Percentiles rank a stretch among this genome's conserved stretches.
phyloP scores from a whole-genome alignment of 2,797 vertebrate species.

The Hyperoplus lanceolatus region DNA sequence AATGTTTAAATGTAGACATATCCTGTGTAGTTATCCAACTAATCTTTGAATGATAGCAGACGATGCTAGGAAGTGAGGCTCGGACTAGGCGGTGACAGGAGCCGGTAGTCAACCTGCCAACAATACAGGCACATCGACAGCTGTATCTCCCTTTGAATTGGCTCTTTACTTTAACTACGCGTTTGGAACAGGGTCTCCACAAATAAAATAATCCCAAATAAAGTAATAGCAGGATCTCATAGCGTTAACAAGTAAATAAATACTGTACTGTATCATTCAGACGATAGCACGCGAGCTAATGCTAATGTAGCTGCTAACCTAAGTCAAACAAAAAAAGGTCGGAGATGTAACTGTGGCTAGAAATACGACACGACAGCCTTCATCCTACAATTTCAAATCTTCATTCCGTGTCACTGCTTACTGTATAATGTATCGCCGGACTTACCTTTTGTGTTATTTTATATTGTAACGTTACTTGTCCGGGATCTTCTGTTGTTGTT shows the following conservation, averaged over 20 bases:
- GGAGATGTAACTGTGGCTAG: constrained; percentile 5
- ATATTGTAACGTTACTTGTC: constrained; percentile 55
- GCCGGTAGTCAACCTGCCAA: constrained; percentile 66
- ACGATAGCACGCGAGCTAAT: constrained; percentile 48
- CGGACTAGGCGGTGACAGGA: constrained; percentile 39
- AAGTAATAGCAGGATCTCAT: not conserved
- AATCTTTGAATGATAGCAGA: not conserved
- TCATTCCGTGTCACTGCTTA: accelerated
- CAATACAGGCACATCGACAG: constrained; percentile 26
- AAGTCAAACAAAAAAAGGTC: constrained; percentile 71
- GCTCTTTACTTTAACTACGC: not conserved
- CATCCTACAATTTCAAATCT: not conserved
- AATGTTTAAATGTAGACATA: not conserved
- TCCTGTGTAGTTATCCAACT: not conserved
- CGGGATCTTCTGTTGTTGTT: constrained; percentile 80
- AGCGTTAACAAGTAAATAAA: not conserved
- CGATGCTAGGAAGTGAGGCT: not conserved
- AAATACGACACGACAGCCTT: not conserved
- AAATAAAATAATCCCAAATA: not conserved
- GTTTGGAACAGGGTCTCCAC: accelerated
- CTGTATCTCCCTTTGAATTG: not conserved
- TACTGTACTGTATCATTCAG: constrained; percentile 32
- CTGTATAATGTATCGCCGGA: not conserved
- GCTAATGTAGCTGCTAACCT: constrained; percentile 54
- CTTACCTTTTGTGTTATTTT: constrained; percentile 68